phyloP scores from a whole-genome alignment of 2,113 vertebrate genomes.

The Chinchilla lanigera region DNA sequence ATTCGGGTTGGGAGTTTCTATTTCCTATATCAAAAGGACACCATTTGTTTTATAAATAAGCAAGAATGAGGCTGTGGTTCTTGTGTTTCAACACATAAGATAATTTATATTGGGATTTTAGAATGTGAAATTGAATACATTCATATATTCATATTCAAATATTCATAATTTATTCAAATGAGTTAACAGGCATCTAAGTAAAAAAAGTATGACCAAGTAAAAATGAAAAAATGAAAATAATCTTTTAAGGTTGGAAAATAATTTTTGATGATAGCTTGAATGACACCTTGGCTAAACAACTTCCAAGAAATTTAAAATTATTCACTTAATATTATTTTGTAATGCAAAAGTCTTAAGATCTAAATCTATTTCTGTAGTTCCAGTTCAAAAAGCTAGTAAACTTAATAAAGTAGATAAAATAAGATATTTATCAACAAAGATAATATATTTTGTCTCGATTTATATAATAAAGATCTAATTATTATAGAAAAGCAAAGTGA shows the following conservation, averaged over 20 bases:
- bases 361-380: neutral
- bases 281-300: neutral
- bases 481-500: neutral
- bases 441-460: neutral
- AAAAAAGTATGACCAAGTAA: neutral
- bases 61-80: neutral
- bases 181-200: neutral
- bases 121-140: neutral
- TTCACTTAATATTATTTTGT: neutral
- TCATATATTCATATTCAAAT: neutral
- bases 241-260: neutral
- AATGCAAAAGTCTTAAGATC: neutral
- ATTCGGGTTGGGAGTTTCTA: too few relatives aligned
- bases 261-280: neutral
- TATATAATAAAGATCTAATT: neutral
- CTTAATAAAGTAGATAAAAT: neutral
- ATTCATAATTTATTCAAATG: neutral
- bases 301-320: constrained; percentile 12
- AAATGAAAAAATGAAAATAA: neutral
- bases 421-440: neutral
- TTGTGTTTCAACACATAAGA: neutral
- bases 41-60: neutral
- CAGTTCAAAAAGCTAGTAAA: neutral
- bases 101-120: neutral
- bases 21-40: neutral